Evolutionary conservation across 1,140 invertebrate species (phyloP).

Genomic region (Glomeris maerens): DNA sequence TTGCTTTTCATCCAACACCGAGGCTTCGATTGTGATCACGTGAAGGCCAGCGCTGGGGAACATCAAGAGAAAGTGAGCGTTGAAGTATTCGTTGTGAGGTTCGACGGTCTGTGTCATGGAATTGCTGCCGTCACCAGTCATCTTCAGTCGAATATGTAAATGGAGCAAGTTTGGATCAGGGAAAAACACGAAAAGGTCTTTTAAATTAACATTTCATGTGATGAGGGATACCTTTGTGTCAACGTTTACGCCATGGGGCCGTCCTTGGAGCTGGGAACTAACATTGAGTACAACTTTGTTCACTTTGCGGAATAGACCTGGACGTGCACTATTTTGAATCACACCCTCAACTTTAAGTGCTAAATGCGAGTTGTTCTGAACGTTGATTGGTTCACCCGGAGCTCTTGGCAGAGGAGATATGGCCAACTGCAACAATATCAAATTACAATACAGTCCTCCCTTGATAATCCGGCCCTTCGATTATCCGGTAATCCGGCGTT

Average conservation of each 20-base stretch:
- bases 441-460: background rate
- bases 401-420: constrained; percentile 67
- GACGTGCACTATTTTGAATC: constrained; percentile 44
- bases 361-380: constrained; percentile 58
- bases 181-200: background rate
- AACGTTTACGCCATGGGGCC: constrained; percentile 24
- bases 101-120: constrained; percentile 46
- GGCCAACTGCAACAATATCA: constrained; percentile 49
- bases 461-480: background rate
- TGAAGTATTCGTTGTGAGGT: constrained; percentile 65
- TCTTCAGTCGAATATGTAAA: constrained; percentile 21
- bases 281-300: constrained; percentile 54
- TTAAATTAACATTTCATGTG: background rate
- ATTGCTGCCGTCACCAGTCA: constrained; percentile 33
- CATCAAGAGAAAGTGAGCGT: constrained; percentile 56
- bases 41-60: constrained; percentile 34
- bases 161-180: background rate
- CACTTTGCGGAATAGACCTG: constrained; percentile 51
- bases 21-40: constrained; percentile 50
- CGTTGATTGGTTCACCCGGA: constrained; percentile 55
- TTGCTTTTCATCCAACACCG: constrained; percentile 53
- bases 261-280: constrained; percentile 44
- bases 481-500: background rate
- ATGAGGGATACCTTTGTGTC: constrained; percentile 34
- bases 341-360: constrained; percentile 78